Evolutionary conservation across 2,113 vertebrate genomes (phyloP), one percentile per base, ranked within the genome.

Genomic region (Ceratotherium simum): DNA sequence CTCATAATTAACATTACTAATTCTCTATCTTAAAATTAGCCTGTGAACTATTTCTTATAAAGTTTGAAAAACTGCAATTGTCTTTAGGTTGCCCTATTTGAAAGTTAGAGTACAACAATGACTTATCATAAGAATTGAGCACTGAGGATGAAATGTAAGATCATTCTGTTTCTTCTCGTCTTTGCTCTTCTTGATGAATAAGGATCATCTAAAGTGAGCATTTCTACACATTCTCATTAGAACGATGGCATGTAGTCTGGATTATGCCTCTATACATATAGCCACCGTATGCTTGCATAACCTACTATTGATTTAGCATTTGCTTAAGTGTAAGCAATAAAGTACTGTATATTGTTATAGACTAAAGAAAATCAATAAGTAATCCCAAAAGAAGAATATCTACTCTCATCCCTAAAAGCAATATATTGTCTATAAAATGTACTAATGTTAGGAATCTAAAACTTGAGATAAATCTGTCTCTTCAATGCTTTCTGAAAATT

Each of bases 321-420:
- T 81, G 31, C 88, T 90, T 95, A 88, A 95, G 95, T 81, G 62
- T 90, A 83, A 97, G 51, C 79, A 60, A 80, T 92, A 95, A 95
- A 97, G 21, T 36, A 75, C 33, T 97, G 18, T 56, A 90, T 69
- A 92, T 42, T 48, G 33, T 96, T 92, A 79, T 65, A 92, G 65
- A 39, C 80, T 70, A 69, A 95, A 58, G 51, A 93, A 97, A 92
- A 95, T 91, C 93, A 93, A 56, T 91, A 97, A 75, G 25, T 80
- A 91, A 94, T 88, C 62, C 64, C 33, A 18, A 92, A 90, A 80
- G 36, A 92, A 96, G 46, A 96, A 48, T 96, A 85, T 23, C 60
- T n/a, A 80, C 94, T 67, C 56, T 85, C 72, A 18, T 81, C 16
- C 18, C 17, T 91, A n/a, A 83, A 84, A 95, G 80, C 18, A 90